Percentiles rank a stretch among this genome's conserved stretches.
phyloP scores from a whole-genome alignment of 2,113 vertebrate genomes.

The Malurus cyaneus region DNA sequence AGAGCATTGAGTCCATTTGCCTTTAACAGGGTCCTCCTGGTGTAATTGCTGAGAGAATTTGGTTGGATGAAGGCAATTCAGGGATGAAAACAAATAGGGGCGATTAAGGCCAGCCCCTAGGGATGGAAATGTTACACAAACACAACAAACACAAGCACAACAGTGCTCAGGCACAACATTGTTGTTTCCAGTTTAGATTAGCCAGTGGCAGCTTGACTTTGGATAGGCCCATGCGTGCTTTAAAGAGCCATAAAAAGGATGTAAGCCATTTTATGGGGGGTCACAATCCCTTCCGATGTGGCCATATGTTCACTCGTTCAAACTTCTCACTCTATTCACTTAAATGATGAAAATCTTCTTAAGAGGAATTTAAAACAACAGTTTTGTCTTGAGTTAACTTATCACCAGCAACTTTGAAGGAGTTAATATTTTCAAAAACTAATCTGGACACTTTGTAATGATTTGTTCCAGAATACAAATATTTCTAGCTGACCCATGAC shows the following conservation, averaged over 20 bases:
- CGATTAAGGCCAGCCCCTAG: not conserved
- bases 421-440: constrained; percentile 1
- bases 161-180: not conserved
- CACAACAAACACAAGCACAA: not conserved
- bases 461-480: not conserved
- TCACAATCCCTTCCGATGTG: not conserved
- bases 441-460: not conserved
- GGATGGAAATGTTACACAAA: constrained; percentile 28
- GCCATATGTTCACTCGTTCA: constrained; percentile 9
- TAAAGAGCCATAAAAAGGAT: constrained; percentile 3
- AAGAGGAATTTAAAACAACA: not conserved
- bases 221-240: not conserved
- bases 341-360: not conserved
- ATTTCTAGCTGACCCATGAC: not conserved
- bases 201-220: not conserved
- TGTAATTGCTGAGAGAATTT: constrained; percentile 32
- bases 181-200: constrained; percentile 33
- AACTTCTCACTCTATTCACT: not conserved
- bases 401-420: not conserved
- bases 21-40: not conserved
- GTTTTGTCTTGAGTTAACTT: not conserved
- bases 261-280: not conserved
- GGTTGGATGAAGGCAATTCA: constrained; percentile 32
- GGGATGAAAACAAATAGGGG: constrained; percentile 18
- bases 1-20: constrained; percentile 21